phyloP scores from a whole-genome alignment of 1,140 invertebrate species.

The Stenopsyche tienmushanensis region DNA sequence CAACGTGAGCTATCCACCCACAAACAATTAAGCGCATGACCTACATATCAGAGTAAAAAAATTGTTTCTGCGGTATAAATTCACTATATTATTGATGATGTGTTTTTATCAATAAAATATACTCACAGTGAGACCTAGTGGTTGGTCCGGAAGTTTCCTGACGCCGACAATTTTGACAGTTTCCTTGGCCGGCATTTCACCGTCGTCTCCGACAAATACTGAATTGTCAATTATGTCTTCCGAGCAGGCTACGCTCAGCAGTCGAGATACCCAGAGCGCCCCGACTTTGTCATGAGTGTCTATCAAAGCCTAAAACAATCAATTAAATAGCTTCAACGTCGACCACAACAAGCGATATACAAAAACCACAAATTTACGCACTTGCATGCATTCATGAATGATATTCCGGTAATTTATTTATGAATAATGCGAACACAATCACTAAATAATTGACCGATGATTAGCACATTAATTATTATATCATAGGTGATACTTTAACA shows the following conservation, averaged over 20 bases:
- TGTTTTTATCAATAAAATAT: neutral
- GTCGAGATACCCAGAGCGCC: conserved; percentile 57
- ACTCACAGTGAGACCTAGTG: conserved; percentile 74
- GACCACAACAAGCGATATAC: too few relatives aligned
- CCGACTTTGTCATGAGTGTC: conserved; percentile 63
- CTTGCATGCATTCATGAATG: too few relatives aligned
- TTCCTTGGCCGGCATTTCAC: conserved; percentile 66
- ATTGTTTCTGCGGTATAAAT: too few relatives aligned
- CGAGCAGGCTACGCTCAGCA: conserved; percentile 52
- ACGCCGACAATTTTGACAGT: conserved; percentile 89
- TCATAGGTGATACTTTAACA: neutral
- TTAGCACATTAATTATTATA: neutral
- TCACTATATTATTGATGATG: too few relatives aligned
- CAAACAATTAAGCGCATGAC: conserved; percentile 13
- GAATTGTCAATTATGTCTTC: conserved; percentile 49
- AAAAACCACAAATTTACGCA: too few relatives aligned
- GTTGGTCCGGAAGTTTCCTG: conserved; percentile 84
- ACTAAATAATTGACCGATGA: neutral
- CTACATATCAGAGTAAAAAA: too few relatives aligned
- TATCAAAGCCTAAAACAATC: conserved; percentile 54
- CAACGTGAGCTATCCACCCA: neutral
- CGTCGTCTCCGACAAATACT: conserved; percentile 45
- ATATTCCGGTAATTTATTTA: neutral
- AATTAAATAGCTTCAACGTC: too few relatives aligned
- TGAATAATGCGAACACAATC: neutral